A percentile compares a stretch with the other conserved stretches of the same genome.
phyloP scores from a whole-genome alignment of 2,113 vertebrate genomes.

The Casuarius casuarius region DNA sequence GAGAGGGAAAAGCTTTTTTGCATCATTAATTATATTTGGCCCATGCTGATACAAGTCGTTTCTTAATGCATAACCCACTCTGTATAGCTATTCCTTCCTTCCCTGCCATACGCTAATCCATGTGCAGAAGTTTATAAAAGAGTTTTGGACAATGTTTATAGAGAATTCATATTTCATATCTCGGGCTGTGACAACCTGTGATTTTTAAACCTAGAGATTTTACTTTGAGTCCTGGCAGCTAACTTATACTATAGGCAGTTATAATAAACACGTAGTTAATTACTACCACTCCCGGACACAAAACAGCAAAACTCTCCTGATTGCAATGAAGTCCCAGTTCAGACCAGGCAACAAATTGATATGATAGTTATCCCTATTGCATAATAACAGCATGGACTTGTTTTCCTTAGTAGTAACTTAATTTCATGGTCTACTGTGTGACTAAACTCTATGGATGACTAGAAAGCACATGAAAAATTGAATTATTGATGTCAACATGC shows the following conservation, averaged over 20 bases:
- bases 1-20: background rate
- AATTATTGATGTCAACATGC: background rate
- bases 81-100: background rate
- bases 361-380: background rate
- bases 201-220: background rate
- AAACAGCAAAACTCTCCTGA: background rate
- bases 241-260: background rate
- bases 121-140: background rate
- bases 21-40: background rate
- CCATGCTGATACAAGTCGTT: background rate
- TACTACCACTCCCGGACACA: background rate
- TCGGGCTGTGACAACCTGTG: background rate
- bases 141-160: background rate
- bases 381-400: background rate
- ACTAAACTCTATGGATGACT: background rate
- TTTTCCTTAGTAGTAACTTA: slow-evolving; percentile 4
- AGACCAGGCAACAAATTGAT: background rate
- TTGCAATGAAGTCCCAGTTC: background rate
- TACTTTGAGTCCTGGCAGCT: background rate
- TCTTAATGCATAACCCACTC: background rate
- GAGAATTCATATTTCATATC: background rate
- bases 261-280: background rate
- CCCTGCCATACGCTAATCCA: background rate
- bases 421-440: slow-evolving; percentile 42
- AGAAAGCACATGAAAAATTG: background rate